phyloP scores from a whole-genome alignment of 2,888 invertebrate genomes.

The Epinotia bilunana region DNA sequence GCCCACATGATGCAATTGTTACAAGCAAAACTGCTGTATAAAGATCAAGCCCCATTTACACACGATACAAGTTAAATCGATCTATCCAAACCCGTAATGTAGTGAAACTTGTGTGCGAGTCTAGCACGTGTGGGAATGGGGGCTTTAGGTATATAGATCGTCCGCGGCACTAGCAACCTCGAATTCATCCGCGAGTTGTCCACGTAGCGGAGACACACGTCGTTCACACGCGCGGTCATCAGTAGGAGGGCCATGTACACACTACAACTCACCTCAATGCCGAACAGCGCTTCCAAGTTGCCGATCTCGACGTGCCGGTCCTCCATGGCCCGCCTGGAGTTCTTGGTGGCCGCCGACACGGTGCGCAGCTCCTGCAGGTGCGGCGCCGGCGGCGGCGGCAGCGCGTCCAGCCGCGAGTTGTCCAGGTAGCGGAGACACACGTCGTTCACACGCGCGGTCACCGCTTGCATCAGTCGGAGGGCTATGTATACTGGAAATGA shows the following conservation, averaged over 20 bases:
- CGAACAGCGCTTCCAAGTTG: conserved; percentile 92
- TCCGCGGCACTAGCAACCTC: not conserved
- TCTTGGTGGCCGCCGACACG: conserved; percentile 90
- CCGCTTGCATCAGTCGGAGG: conserved; percentile 89
- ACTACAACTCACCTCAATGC: conserved; percentile 86
- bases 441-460: conserved; percentile 88
- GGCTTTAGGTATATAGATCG: no score
- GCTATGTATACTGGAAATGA: conserved; percentile 87
- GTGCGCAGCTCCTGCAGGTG: conserved; percentile 78
- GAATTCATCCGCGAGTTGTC: conserved; percentile 87
- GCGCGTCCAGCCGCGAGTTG: conserved; percentile 86
- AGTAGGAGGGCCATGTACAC: conserved; percentile 83
- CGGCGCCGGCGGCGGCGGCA: conserved; percentile 85
- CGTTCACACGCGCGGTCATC: conserved; percentile 89
- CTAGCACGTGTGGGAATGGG: no score
- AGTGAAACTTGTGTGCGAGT: no score
- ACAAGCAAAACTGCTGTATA: not conserved
- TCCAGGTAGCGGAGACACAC: conserved; percentile 88
- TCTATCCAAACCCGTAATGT: no score
- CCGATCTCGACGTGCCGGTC: conserved; percentile 94
- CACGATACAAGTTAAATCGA: no score
- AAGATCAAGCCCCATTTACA: no score
- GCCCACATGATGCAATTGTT: not conserved
- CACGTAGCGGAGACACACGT: conserved; percentile 87
- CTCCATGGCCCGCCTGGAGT: conserved; percentile 95